A percentile compares a stretch with the other conserved stretches of the same genome.
Conservation (phyloP, 1,140 invertebrate species). For the Ridgeia piscesae region DNA sequence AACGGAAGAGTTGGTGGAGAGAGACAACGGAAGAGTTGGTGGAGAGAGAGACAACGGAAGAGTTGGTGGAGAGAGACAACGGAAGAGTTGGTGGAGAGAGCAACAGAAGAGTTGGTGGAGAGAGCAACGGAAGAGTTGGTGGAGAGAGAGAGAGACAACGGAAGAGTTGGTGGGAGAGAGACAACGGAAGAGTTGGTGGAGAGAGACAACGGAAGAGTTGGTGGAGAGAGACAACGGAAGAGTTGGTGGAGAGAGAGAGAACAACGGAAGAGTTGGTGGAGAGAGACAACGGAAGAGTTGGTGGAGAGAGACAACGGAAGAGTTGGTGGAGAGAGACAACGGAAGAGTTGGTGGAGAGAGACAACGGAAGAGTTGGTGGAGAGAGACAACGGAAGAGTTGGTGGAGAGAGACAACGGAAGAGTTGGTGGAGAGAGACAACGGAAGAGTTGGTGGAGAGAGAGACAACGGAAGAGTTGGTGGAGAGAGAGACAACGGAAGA, state of each 20-base stretch:
- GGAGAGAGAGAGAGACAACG: background rate
- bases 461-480: background rate
- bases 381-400: too few relatives aligned
- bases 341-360: background rate
- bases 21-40: background rate
- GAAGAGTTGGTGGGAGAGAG: background rate
- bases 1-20: background rate
- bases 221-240: background rate
- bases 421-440: conserved; percentile 7
- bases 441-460: background rate
- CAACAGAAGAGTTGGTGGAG: background rate
- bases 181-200: background rate
- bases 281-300: background rate
- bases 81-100: too few relatives aligned
- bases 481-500: too few relatives aligned
- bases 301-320: too few relatives aligned
- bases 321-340: background rate
- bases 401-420: conserved; percentile 16
- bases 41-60: background rate
- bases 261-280: background rate
- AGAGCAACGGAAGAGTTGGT: background rate
- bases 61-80: too few relatives aligned
- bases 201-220: background rate
- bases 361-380: background rate
- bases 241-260: background rate